Evolutionary conservation across 2,888 invertebrate species (phyloP).

Genomic region (Tipula lateralis): DNA sequence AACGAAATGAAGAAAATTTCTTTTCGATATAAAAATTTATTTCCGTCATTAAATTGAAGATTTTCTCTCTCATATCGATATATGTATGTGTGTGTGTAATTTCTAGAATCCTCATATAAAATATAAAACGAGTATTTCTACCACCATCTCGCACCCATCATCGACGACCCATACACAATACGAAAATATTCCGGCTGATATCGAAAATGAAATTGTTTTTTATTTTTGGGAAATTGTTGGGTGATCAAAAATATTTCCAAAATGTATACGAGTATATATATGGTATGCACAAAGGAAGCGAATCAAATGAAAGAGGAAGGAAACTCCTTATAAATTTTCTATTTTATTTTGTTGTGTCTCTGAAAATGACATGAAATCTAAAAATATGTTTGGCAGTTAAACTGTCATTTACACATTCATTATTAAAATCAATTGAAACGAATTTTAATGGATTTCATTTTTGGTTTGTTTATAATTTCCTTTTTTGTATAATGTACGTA

Average conservation of each 20-base stretch:
- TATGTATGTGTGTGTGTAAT: not conserved
- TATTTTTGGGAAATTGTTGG: not conserved
- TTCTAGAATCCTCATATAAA: not conserved
- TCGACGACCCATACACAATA: not conserved
- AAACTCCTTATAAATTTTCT: constrained; percentile 24
- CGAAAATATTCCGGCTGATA: not conserved
- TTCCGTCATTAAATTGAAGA: constrained; percentile 19
- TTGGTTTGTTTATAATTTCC: not conserved
- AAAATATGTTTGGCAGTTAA: constrained; percentile 15
- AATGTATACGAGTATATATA: not conserved
- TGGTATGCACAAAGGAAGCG: not conserved
- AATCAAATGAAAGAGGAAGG: not conserved
- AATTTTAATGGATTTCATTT: not conserved
- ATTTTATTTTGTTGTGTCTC: constrained; percentile 19
- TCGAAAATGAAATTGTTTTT: not conserved
- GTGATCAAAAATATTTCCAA: not conserved
- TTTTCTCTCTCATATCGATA: not conserved
- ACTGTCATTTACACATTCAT: constrained; percentile 24
- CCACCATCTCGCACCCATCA: not conserved
- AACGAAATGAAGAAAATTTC: constrained; percentile 9
- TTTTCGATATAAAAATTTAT: constrained; percentile 24
- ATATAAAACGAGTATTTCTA: not conserved
- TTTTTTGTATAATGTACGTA: not conserved
- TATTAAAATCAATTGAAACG: constrained; percentile 19
- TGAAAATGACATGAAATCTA: constrained; percentile 19